A percentile compares a stretch with the other conserved stretches of the same genome.
Conservation (phyloP, 2,797 vertebrate genomes). For the Gadopsis marmoratus region DNA sequence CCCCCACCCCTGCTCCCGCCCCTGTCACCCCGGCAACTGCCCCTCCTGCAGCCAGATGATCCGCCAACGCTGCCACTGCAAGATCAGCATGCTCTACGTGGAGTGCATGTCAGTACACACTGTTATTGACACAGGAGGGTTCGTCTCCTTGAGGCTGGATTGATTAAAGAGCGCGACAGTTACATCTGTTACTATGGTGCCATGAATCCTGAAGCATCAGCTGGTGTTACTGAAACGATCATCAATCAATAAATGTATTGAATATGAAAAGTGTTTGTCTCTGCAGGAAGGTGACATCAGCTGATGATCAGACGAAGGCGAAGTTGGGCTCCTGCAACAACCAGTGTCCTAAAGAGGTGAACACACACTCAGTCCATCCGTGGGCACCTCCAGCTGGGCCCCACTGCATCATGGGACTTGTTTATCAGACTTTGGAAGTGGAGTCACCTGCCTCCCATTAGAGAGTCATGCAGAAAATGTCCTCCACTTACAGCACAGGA, state of each 20-base stretch:
- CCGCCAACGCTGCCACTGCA: constrained; percentile 93
- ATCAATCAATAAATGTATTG: no score
- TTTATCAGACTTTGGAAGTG: constrained; percentile 48
- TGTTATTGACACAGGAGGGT: no score
- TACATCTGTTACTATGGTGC: no score
- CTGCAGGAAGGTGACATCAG: constrained; percentile 65
- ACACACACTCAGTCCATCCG: constrained; percentile 22
- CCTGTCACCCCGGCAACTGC: constrained; percentile 88
- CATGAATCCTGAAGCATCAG: no score
- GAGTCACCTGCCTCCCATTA: constrained; percentile 40
- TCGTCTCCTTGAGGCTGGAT: neutral
- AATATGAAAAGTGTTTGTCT: neutral
- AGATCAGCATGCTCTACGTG: constrained; percentile 81
- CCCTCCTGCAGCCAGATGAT: constrained; percentile 89
- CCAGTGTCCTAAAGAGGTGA: constrained; percentile 80
- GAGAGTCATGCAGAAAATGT: neutral
- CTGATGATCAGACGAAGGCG: constrained; percentile 55
- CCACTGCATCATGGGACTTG: constrained; percentile 51
- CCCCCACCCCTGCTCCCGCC: constrained; percentile 87
- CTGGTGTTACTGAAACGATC: no score
- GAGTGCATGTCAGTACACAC: constrained; percentile 74
- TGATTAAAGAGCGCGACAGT: neutral
- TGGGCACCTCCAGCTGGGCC: constrained; percentile 8
- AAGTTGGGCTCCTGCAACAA: constrained; percentile 73
- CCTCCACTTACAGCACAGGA: neutral